Conservation (phyloP, 2,797 vertebrate genomes). For the Trematomus bernacchii region DNA sequence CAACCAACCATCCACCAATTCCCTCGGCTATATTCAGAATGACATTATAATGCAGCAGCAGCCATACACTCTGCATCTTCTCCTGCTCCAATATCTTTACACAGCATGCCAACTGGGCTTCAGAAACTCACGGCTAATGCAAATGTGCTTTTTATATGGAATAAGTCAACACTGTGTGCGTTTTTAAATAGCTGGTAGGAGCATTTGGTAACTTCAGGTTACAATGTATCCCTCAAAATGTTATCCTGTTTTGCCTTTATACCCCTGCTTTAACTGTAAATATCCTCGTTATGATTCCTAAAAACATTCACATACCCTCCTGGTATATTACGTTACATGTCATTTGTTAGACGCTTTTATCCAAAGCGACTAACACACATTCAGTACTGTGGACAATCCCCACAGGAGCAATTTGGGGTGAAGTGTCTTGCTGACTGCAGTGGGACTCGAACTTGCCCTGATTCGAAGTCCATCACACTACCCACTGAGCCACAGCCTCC, state of each 20-base stretch:
- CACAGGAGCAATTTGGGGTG: no score
- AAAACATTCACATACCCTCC: not conserved
- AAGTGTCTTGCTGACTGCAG: no score
- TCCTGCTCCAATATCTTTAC: slow-evolving; percentile 1
- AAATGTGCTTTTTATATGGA: not conserved
- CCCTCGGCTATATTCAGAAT: slow-evolving; percentile 31
- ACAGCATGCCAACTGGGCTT: not conserved
- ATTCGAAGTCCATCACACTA: no score
- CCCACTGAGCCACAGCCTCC: no score
- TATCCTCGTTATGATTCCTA: no score
- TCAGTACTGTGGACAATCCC: no score
- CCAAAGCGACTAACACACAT: no score
- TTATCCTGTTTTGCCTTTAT: no score
- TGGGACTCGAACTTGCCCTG: no score
- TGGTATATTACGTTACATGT: not conserved
- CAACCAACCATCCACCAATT: slow-evolving; percentile 40
- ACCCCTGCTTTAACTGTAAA: no score
- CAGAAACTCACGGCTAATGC: slow-evolving; percentile 2
- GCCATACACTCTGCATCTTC: not conserved
- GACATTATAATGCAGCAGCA: slow-evolving; percentile 19
- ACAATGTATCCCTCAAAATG: not conserved
- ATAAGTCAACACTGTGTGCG: no score
- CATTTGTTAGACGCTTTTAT: no score
- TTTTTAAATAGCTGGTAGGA: not conserved
- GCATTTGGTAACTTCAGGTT: not conserved